Percentiles rank a stretch among this genome's conserved stretches.
These are phyloP conservation scores for Danio kyathit DNA, from an alignment of 2,797 vertebrate genomes.

Conservation along the genomic window DNA sequence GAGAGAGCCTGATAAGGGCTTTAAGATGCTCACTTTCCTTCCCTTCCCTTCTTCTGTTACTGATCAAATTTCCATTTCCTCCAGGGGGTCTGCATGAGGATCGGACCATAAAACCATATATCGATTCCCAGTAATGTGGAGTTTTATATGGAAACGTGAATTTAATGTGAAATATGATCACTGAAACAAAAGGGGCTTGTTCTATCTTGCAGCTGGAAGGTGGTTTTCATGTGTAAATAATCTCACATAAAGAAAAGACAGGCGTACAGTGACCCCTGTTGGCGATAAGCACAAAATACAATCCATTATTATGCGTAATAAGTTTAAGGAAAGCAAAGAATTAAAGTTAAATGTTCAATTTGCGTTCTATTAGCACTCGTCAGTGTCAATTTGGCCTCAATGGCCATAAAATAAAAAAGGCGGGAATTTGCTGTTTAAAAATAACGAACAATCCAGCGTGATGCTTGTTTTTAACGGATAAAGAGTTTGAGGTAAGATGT, in stretches of 20 bases:
- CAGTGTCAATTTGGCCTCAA: too few relatives aligned
- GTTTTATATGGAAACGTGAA: constrained; percentile 25
- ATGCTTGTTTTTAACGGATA: too few relatives aligned
- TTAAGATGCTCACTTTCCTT: constrained; percentile 14
- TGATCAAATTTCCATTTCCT: constrained; percentile 7
- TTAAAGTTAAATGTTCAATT: too few relatives aligned
- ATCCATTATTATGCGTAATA: too few relatives aligned
- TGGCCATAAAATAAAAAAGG: too few relatives aligned
- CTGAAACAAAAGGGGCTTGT: constrained; percentile 16
- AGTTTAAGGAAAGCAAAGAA: too few relatives aligned
- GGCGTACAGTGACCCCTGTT: constrained; percentile 43
- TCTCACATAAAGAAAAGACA: neutral
- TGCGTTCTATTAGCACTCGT: too few relatives aligned
- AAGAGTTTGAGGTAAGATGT: too few relatives aligned
- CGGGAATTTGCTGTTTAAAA: too few relatives aligned
- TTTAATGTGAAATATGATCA: constrained; percentile 32
- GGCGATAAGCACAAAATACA: neutral
- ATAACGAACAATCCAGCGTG: too few relatives aligned
- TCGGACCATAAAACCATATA: constrained; percentile 22
- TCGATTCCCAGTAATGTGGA: constrained; percentile 20
- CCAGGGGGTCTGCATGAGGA: neutral
- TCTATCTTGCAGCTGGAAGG: neutral
- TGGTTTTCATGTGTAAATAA: constrained; percentile 20
- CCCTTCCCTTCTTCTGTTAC: constrained; percentile 25
- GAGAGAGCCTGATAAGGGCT: neutral